Evolutionary conservation across 2,113 vertebrate genomes (phyloP).

Genomic region (Vulpes lagopus): DNA sequence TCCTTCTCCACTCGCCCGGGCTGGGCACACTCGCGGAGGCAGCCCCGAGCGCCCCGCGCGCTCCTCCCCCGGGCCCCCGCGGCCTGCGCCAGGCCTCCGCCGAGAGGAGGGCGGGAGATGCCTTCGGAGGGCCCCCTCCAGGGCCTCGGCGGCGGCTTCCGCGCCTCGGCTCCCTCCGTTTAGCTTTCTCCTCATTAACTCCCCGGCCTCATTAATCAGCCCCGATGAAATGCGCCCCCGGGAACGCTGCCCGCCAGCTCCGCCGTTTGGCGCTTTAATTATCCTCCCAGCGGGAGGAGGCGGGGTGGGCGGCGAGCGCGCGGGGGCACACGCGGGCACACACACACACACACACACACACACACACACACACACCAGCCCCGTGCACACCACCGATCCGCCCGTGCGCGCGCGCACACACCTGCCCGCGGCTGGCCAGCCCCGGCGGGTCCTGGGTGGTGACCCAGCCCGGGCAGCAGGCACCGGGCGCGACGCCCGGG

Average conservation of each 20-base stretch:
- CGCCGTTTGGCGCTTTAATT: slow-evolving; percentile 93
- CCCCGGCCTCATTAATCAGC: slow-evolving; percentile 90
- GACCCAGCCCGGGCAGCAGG: slow-evolving; percentile 79
- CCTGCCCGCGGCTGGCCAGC: accelerated
- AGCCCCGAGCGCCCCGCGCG: too few species aligned
- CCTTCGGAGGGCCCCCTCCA: slow-evolving; percentile 77
- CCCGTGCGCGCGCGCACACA: accelerated
- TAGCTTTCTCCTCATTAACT: slow-evolving; percentile 87
- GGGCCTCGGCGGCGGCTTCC: slow-evolving; percentile 42
- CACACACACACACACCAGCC: accelerated
- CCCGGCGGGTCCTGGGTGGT: slow-evolving; percentile 71
- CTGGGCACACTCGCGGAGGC: neutral
- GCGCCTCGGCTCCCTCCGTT: slow-evolving; percentile 72
- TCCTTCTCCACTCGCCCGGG: neutral
- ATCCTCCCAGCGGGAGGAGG: slow-evolving; percentile 90
- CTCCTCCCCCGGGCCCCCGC: neutral
- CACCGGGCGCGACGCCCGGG: neutral
- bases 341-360: accelerated
- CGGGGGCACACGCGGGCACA: neutral
- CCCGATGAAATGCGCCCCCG: slow-evolving; percentile 87
- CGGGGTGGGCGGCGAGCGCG: slow-evolving; percentile 72
- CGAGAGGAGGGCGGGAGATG: slow-evolving; percentile 74
- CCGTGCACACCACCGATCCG: too few species aligned
- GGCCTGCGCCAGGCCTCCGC: neutral
- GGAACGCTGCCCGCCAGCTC: slow-evolving; percentile 89